Base-by-base conservation (phyloP, 2,888 invertebrate genomes). In the Agrotis puta region DNA sequence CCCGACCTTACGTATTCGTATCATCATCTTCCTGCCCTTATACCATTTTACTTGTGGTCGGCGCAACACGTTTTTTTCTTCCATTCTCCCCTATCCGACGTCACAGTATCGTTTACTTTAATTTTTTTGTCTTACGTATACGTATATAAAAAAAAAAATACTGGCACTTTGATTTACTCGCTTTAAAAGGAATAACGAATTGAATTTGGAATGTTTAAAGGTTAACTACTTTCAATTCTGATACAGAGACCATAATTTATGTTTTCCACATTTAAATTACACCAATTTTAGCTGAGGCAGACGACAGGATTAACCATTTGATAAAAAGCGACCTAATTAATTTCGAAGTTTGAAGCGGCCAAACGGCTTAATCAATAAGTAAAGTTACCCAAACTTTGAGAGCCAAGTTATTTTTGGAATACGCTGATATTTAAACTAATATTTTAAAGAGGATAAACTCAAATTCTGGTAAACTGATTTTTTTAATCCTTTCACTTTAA, bases 221-320 rank as follows among this genome's bases (percentile, higher is more conserved):
- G 75, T 51, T 66, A 67, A 58, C 73, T 75, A 53, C 67, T 75
- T 58, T 73, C 76, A 22, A 75, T 67, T 75, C 27, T 48, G 47
- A 53, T 47, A 39, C 24, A 51, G 18, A 51, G 39, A 39, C 43
- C 3, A 66, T 48, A 57, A 64, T 22, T 58, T 53, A 47, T 50
- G 14, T 24, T 18, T 33, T 45, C 51, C 16, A 47, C 20, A 16
- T 57, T 45, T 33, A 45, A 62, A 74, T 22, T 14, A 22, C 11
- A 45, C 14, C 56, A n/a, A 56, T 5, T n/a, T 18, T 3, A n/a
- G 11, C n/a, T 64, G 33, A 11, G 27, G 13, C 22, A 20, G 20
- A 20, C 11, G 24, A 47, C 16, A 11, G 9, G 11, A 64, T 64
- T 74, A 11, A 33, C 14, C 2, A 18, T 56, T 50, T 45, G 33